phyloP scores from a whole-genome alignment of 2,888 invertebrate species.

The Drosophila meridionalis region DNA sequence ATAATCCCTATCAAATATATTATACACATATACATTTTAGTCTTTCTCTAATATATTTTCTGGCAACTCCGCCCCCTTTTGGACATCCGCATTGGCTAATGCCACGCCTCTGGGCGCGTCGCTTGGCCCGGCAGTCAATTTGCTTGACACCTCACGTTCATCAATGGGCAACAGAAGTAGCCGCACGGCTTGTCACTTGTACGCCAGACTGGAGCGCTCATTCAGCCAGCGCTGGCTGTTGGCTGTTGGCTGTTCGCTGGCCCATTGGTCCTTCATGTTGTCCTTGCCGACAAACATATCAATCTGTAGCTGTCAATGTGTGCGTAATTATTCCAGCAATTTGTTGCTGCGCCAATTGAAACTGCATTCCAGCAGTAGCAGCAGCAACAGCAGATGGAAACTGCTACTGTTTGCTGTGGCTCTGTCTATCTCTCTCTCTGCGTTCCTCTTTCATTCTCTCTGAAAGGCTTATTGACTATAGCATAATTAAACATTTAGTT shows the following conservation, averaged over 20 bases:
- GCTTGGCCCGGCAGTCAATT: constrained; percentile 79
- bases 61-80: neutral
- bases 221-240: constrained; percentile 17
- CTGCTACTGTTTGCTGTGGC: constrained; percentile 7
- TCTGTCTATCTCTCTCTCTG: neutral
- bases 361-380: constrained; percentile 63
- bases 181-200: constrained; percentile 53
- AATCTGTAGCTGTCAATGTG: constrained; percentile 81
- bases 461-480: no score
- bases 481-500: no score
- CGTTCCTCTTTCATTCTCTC: no score
- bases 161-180: constrained; percentile 79
- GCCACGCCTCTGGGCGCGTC: constrained; percentile 51
- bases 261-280: constrained; percentile 23
- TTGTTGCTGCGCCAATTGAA: constrained; percentile 83
- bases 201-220: constrained; percentile 16
- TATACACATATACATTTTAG: neutral
- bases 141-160: constrained; percentile 84
- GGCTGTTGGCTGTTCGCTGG: neutral
- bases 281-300: constrained; percentile 63
- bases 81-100: neutral
- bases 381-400: constrained; percentile 2
- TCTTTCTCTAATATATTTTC: neutral
- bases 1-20: neutral
- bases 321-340: constrained; percentile 84